Evolutionary conservation across 2,797 vertebrate species (phyloP).

Genomic region (Cichlasoma orientale): DNA sequence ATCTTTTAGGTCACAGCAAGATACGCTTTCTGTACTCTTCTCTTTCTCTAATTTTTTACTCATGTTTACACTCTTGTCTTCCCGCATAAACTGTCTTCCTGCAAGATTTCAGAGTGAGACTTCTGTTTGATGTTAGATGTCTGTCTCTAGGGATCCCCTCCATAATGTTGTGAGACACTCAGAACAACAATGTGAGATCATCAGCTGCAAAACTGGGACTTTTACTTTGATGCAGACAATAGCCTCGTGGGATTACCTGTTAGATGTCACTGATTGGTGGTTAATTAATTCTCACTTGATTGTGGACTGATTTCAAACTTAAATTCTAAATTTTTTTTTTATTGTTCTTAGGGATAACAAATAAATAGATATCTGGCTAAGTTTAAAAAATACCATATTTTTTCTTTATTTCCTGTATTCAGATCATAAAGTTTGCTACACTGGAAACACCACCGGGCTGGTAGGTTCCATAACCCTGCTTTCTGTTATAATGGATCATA

Average conservation of each 20-base stretch:
- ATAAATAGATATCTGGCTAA: too few relatives aligned
- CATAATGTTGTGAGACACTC: background rate
- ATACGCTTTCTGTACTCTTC: background rate
- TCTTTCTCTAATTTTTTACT: background rate
- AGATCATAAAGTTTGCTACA: too few relatives aligned
- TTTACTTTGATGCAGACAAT: constrained; percentile 4
- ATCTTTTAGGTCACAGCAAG: background rate
- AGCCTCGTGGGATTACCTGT: background rate
- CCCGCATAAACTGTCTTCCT: background rate
- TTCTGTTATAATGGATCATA: too few relatives aligned
- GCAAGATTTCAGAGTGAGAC: background rate
- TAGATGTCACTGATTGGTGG: background rate
- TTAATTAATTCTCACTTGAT: background rate
- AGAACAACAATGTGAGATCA: background rate
- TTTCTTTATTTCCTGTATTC: too few relatives aligned
- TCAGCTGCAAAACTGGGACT: background rate
- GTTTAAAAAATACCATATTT: too few relatives aligned
- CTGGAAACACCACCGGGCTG: too few relatives aligned
- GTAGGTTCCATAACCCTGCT: too few relatives aligned
- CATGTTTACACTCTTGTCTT: background rate
- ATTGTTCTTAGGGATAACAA: background rate
- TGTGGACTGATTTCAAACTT: background rate
- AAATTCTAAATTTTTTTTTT: background rate
- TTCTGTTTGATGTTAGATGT: background rate
- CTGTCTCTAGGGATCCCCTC: background rate